Evolutionary conservation across 2,888 invertebrate species (phyloP), one percentile per base, ranked within the genome.

Genomic region (Acanthosepion pharaonis): DNA sequence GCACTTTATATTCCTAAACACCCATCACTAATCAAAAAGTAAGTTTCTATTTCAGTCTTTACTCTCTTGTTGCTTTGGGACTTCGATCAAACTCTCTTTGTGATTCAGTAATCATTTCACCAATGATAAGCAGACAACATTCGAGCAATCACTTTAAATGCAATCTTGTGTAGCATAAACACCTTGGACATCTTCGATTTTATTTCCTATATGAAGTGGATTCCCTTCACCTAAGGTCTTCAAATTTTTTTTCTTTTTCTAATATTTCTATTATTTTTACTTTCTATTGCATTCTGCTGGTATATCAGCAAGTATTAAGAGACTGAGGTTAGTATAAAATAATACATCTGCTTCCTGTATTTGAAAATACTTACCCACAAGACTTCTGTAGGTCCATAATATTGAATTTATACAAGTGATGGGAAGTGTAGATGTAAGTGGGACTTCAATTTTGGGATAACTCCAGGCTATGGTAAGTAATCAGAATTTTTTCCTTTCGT

Each of bases 51-150:
- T 78, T 78, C 33, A 78, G 78, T 78, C 78, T 78, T n/a, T n/a
- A n/a, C 59, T 59, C 23, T 23, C 59, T 59, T 23, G 20, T 23
- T n/a, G 78, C 78, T 33, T 78, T 8, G 15, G 78, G 78, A 33
- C n/a, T 33, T 78, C 0, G n/a, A 78, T 78, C n/a, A 78, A n/a
- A n/a, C 18, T 78, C 78, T 6, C 15, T 78, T n/a, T 18, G 33
- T n/a, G 78, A 78, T 78, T 78, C 78, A 78, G n/a, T 78, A 78
- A 78, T 78, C 78, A 78, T 78, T 78, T 33, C 78, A 78, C n/a
- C 11, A 33, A 15, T 11, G 78, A 78, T 78, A 78, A 78, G 78
- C 78, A 78, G n/a, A 78, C n/a, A 15, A 78, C 9, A n/a, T 78
- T 78, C 18, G 15, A 78, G 78, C 20, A 78, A 78, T 78, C 78